Conservation (phyloP, 2,888 invertebrate genomes). For the Vanessa cardui region DNA sequence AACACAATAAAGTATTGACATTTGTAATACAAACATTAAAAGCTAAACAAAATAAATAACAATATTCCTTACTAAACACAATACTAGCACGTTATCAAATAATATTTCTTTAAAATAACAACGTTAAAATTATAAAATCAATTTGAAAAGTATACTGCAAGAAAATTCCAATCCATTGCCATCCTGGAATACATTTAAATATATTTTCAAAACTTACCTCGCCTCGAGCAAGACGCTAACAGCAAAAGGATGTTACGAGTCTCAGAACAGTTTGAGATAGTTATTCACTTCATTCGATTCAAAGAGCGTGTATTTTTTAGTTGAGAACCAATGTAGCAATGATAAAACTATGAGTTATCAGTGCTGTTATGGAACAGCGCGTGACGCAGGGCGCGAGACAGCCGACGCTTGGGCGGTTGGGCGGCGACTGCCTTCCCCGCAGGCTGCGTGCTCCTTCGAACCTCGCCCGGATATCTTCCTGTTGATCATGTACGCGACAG, state of each 20-base stretch:
- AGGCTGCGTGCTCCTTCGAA: constrained; percentile 56
- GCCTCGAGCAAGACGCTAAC: constrained; percentile 49
- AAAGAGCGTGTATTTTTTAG: constrained; percentile 21
- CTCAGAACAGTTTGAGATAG: not conserved
- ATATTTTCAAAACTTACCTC: constrained; percentile 63
- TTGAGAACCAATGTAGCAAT: constrained; percentile 38
- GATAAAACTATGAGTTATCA: constrained; percentile 49
- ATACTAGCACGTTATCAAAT: not conserved
- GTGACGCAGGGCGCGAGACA: constrained; percentile 53
- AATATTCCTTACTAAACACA: not conserved
- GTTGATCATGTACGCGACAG: constrained; percentile 79
- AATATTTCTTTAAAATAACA: not conserved
- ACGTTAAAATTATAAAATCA: constrained; percentile 17
- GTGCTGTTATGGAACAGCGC: constrained; percentile 46
- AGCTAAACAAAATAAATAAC: not conserved
- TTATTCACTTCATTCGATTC: constrained; percentile 16
- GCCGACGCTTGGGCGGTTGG: constrained; percentile 72
- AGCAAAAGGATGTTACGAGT: not conserved
- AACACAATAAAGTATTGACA: not conserved
- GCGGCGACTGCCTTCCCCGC: constrained; percentile 74
- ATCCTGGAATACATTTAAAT: constrained; percentile 31
- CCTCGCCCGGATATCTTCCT: constrained; percentile 76
- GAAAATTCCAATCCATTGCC: constrained; percentile 23
- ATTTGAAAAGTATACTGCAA: constrained; percentile 18
- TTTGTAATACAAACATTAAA: not conserved